Evolutionary conservation across 2,113 vertebrate genomes (phyloP).

Genomic region (Peromyscus maniculatus): DNA sequence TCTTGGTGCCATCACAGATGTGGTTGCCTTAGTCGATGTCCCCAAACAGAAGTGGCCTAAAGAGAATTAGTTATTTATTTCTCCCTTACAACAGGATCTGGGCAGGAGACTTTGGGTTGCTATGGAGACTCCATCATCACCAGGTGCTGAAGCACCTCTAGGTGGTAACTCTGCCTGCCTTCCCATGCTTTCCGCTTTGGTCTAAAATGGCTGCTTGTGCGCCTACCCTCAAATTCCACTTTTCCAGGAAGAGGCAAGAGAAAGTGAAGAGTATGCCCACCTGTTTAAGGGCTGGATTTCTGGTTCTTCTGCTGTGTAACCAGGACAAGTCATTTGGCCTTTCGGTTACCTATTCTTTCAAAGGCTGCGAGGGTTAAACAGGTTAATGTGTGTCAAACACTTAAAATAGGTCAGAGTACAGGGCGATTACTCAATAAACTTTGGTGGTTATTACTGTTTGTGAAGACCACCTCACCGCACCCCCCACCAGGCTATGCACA

Average conservation of each 20-base stretch:
- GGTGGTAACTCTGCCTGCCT: background rate
- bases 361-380: background rate
- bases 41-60: background rate
- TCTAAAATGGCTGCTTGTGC: slow-evolving; percentile 3
- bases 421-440: background rate
- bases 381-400: background rate
- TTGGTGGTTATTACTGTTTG: background rate
- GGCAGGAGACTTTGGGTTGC: background rate
- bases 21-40: background rate
- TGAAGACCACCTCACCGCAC: rapidly evolving
- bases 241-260: background rate
- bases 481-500: rapidly evolving
- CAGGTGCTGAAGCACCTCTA: background rate
- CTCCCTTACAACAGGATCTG: background rate
- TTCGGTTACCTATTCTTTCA: slow-evolving; percentile 1
- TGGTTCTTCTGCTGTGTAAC: background rate
- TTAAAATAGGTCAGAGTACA: background rate
- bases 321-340: background rate
- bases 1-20: background rate
- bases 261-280: background rate
- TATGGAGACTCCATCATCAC: background rate
- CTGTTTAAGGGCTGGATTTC: background rate
- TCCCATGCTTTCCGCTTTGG: background rate
- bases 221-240: slow-evolving; percentile 8
- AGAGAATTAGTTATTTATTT: background rate